Base-by-base conservation (phyloP, 2,888 invertebrate genomes). In the Lasioglossum morio region DNA sequence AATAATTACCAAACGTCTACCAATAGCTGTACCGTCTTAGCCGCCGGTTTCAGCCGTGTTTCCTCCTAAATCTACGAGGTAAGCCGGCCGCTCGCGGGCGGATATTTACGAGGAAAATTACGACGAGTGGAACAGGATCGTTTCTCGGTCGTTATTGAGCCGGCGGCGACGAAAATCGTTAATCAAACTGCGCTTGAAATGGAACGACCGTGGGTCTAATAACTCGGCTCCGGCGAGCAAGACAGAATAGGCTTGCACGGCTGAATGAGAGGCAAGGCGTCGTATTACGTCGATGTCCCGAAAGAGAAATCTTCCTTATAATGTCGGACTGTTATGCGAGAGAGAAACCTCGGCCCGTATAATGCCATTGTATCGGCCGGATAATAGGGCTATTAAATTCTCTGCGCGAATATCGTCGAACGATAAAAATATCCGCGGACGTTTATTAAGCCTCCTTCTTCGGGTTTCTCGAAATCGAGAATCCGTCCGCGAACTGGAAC, bases 301-400 rank as follows among this genome's bases (percentile, higher is more conserved):
- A 86, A 83, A 77, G 84, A 81, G 82, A 81, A 85, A 82, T 90
- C 87, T 80, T 81, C 76, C 79, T 87, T 87, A 90, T 88, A 90
- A 89, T 73, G 87, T 87, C 80, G 82, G 82, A 89, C 78, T 88
- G 90, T 90, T 90, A 90, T 80, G 90, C 80, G 80, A 85, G 34
- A 30, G 72, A 43, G 70, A 82, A 80, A 69, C 66, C 79, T 82
- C 81, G 48, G 76, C 78, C 74, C 37, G 10, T 83, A 85, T 83
- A 85, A 83, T 75, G 80, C 84, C 74, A 88, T 83, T 83, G 90
- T 87, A 83, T 84, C 88, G 80, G 23, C 70, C 30, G 88, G 82
- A 84, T 87, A 90, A 88, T 85, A 87, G 80, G 66, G 81, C 73
- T 87, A 88, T 89, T 88, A 89, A 88, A 87, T 85, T 87, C 63